Evolutionary conservation across 2,888 invertebrate species (phyloP).

Genomic region (Mythimna lalbum): DNA sequence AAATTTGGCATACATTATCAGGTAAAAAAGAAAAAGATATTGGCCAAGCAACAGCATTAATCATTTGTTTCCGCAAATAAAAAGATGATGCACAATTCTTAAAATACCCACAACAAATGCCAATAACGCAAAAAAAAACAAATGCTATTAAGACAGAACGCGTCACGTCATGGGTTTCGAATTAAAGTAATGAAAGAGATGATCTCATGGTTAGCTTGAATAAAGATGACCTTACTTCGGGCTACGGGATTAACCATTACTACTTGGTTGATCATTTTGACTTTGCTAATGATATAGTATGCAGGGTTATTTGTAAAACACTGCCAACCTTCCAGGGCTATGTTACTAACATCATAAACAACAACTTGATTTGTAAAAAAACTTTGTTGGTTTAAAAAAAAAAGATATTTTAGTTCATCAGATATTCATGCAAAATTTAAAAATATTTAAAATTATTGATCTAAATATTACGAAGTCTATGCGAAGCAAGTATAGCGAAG

Average conservation of each 20-base stretch:
- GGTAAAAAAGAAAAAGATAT: background rate
- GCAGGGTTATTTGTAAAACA: too few relatives aligned
- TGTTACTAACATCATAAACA: too few relatives aligned
- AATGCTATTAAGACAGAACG: constrained; percentile 7
- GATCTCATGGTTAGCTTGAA: constrained; percentile 47
- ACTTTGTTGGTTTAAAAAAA: too few relatives aligned
- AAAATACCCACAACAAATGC: constrained; percentile 41
- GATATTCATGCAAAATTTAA: too few relatives aligned
- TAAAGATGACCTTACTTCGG: constrained; percentile 20
- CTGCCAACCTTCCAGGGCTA: too few relatives aligned
- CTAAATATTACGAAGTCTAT: too few relatives aligned
- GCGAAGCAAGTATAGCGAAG: too few relatives aligned
- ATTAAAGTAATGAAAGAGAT: constrained; percentile 45
- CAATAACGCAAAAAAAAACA: constrained; percentile 25
- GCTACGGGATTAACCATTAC: constrained; percentile 38
- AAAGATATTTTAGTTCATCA: too few relatives aligned
- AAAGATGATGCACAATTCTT: constrained; percentile 40
- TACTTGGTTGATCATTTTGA: constrained; percentile 9
- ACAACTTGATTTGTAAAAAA: too few relatives aligned
- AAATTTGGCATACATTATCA: background rate
- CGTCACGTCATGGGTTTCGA: constrained; percentile 29
- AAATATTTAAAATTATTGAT: too few relatives aligned
- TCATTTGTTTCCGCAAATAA: constrained; percentile 23
- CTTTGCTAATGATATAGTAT: background rate
- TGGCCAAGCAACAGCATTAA: constrained; percentile 19